phyloP scores from a whole-genome alignment of 2,797 vertebrate species.

The Menidia menidia region DNA sequence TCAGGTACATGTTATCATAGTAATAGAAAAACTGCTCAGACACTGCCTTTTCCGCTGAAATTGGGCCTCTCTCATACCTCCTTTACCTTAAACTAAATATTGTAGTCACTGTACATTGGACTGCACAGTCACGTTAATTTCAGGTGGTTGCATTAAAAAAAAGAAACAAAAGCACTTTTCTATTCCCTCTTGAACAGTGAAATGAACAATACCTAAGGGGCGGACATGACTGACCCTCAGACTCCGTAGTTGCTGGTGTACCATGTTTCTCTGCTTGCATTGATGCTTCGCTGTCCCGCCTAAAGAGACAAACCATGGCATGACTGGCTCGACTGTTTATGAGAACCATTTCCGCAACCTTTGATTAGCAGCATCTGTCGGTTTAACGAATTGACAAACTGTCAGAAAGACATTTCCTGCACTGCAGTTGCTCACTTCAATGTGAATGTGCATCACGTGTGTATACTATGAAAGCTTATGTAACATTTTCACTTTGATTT shows the following conservation, averaged over 20 bases:
- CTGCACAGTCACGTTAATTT: background rate
- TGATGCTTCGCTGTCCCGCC: background rate
- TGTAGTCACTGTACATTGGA: background rate
- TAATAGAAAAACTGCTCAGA: slow-evolving; percentile 43
- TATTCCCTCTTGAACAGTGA: slow-evolving; percentile 16
- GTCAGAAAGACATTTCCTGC: background rate
- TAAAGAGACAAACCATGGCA: background rate
- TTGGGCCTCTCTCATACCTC: slow-evolving; percentile 24
- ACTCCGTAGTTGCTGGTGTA: background rate
- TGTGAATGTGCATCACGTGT: slow-evolving; percentile 20
- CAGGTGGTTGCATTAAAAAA: slow-evolving; percentile 6
- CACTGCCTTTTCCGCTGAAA: slow-evolving; percentile 59
- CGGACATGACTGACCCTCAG: background rate
- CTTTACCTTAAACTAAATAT: slow-evolving; percentile 18
- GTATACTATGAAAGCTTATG: background rate
- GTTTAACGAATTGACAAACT: background rate
- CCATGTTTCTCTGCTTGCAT: background rate
- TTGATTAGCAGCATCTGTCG: background rate
- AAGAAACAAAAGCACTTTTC: slow-evolving; percentile 14
- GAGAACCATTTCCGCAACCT: slow-evolving; percentile 1
- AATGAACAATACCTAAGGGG: slow-evolving; percentile 9
- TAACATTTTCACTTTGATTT: slow-evolving; percentile 22
- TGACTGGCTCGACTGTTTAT: slow-evolving; percentile 7
- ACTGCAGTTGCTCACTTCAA: slow-evolving; percentile 8
- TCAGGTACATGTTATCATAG: slow-evolving; percentile 24